These are phyloP conservation scores for Cololabis saira DNA, from an alignment of 2,113 vertebrate species.

Conservation along the genomic window DNA sequence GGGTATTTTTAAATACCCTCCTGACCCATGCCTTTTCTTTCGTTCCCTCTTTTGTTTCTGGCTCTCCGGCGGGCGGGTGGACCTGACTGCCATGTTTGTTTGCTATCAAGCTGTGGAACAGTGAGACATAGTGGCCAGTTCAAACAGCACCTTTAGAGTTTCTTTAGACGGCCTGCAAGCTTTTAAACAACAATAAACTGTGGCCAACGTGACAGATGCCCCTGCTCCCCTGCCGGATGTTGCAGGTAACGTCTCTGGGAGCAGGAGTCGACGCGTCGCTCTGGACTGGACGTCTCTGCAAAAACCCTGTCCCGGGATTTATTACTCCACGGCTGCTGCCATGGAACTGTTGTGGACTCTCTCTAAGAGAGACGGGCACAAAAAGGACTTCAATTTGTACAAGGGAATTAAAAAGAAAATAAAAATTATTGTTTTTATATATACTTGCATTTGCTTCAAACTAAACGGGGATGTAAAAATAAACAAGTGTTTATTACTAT, in stretches of 20 bases:
- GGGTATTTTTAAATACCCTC: neutral
- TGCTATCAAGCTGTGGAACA: slow-evolving; percentile 47
- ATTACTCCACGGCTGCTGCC: slow-evolving; percentile 37
- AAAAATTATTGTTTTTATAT: slow-evolving; percentile 82
- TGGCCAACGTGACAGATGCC: neutral
- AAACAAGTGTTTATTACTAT: slow-evolving; percentile 94
- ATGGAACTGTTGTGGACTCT: slow-evolving; percentile 62
- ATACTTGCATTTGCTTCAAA: slow-evolving; percentile 92
- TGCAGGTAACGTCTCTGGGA: slow-evolving; percentile 27
- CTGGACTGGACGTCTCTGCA: slow-evolving; percentile 7
- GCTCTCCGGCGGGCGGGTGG: slow-evolving; percentile 41
- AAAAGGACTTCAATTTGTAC: slow-evolving; percentile 66
- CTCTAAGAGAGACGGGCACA: slow-evolving; percentile 68
- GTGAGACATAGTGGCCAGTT: slow-evolving; percentile 44
- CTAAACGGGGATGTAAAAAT: slow-evolving; percentile 74
- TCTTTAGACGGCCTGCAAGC: slow-evolving; percentile 31
- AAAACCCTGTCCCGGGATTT: slow-evolving; percentile 35
- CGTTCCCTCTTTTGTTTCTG: slow-evolving; percentile 13
- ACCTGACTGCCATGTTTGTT: slow-evolving; percentile 41
- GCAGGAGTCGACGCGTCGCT: slow-evolving; percentile 16
- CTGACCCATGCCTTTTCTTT: slow-evolving; percentile 37
- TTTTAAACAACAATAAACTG: slow-evolving; percentile 56
- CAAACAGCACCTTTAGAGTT: slow-evolving; percentile 21
- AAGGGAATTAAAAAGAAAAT: slow-evolving; percentile 50
- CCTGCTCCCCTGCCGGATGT: slow-evolving; percentile 12